Conservation (phyloP, 2,888 invertebrate species). For the Limnephilus auricula region DNA sequence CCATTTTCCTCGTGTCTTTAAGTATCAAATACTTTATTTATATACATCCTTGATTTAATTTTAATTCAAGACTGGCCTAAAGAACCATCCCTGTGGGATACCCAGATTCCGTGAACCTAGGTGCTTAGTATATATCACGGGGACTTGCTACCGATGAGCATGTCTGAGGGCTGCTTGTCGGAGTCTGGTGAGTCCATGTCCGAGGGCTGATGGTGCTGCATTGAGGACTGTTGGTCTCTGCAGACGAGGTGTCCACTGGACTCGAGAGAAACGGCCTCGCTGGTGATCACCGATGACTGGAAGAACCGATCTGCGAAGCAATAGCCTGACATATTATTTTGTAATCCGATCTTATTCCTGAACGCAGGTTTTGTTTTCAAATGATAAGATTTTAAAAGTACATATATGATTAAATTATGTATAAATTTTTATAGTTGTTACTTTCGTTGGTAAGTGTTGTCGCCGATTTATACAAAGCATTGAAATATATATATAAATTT, state of each 20-base stretch:
- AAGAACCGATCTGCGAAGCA: constrained; percentile 79
- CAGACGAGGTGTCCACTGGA: constrained; percentile 68
- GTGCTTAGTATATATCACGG: constrained; percentile 66
- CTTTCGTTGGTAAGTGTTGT: too few relatives aligned
- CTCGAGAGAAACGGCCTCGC: constrained; percentile 79
- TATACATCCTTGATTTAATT: not conserved
- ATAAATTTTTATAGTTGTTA: too few relatives aligned
- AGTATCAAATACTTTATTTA: not conserved
- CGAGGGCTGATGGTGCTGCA: constrained; percentile 72
- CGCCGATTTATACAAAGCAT: too few relatives aligned
- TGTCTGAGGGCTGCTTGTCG: constrained; percentile 66
- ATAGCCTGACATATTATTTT: constrained; percentile 42
- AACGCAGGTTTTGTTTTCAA: not conserved
- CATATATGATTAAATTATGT: too few relatives aligned
- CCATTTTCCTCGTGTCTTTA: not conserved
- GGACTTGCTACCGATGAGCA: constrained; percentile 64
- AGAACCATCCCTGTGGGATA: not conserved
- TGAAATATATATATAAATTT: too few relatives aligned
- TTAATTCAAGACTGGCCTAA: not conserved
- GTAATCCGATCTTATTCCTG: constrained; percentile 24
- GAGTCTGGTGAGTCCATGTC: constrained; percentile 76
- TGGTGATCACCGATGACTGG: constrained; percentile 79
- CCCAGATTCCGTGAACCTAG: constrained; percentile 51
- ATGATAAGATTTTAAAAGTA: constrained; percentile 29
- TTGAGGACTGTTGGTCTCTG: constrained; percentile 70